These are phyloP conservation scores for Sycophila texana DNA, from an alignment of 2,888 invertebrate species.

Conservation along the genomic window DNA sequence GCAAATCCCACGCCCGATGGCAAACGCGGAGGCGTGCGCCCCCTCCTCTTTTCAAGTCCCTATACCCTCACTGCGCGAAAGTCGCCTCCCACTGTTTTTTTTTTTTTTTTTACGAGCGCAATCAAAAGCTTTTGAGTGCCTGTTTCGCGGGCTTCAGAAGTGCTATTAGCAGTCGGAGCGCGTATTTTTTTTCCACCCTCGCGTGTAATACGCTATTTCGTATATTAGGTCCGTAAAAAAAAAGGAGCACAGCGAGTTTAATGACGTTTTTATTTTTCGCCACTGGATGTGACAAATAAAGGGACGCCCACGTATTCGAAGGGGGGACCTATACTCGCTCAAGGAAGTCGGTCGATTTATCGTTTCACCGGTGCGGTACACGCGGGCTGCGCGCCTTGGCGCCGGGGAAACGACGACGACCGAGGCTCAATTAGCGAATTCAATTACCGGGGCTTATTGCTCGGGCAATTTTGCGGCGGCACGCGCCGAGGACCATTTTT, in stretches of 20 bases:
- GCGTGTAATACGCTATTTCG: background rate
- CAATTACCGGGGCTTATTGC: slow-evolving; percentile 21
- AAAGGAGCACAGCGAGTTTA: no score
- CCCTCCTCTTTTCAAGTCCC: background rate
- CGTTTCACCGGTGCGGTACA: background rate
- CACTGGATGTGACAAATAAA: background rate
- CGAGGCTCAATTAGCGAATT: slow-evolving; percentile 1
- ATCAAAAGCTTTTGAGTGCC: slow-evolving; percentile 7
- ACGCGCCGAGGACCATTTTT: slow-evolving; percentile 37
- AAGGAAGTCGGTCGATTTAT: no score
- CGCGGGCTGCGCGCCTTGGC: background rate
- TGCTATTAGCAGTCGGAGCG: background rate
- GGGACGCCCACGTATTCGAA: background rate
- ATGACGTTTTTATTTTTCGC: background rate
- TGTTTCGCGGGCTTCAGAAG: background rate
- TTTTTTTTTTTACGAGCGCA: slow-evolving; percentile 6
- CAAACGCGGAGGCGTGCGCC: no score
- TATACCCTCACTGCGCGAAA: background rate
- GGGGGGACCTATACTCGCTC: background rate
- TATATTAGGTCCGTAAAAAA: no score
- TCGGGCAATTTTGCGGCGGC: slow-evolving; percentile 39
- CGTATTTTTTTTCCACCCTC: background rate
- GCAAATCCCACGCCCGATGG: slow-evolving; percentile 22
- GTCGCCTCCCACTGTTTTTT: slow-evolving; percentile 2
- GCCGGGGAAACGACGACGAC: background rate